These are phyloP conservation scores for Rhyacichthys aspro DNA, from an alignment of 2,797 vertebrate species.

Conservation along the genomic window DNA sequence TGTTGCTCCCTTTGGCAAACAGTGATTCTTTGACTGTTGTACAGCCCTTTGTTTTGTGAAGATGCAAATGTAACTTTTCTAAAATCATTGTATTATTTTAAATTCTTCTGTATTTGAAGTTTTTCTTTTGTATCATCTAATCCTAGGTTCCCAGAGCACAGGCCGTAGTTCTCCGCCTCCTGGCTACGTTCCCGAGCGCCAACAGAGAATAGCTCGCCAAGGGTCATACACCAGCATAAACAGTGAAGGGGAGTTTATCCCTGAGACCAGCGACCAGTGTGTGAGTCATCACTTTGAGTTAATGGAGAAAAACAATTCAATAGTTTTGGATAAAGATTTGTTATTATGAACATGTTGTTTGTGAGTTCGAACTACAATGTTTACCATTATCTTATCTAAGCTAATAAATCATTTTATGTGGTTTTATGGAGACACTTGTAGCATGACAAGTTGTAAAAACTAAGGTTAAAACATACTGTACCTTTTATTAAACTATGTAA, in stretches of 20 bases:
- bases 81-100: too few species aligned
- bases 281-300: constrained; percentile 79
- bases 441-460: not conserved
- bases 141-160: constrained; percentile 90
- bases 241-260: constrained; percentile 98
- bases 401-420: not conserved
- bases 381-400: not conserved
- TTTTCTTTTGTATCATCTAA: constrained; percentile 2
- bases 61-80: not conserved
- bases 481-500: not conserved
- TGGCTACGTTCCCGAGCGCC: constrained; percentile 94
- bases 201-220: constrained; percentile 95
- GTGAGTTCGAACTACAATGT: not conserved
- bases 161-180: constrained; percentile 96
- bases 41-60: not conserved
- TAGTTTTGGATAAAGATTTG: constrained; percentile 14
- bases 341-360: constrained; percentile 12
- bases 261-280: constrained; percentile 92
- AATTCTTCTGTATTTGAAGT: not conserved
- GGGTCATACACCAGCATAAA: constrained; percentile 99
- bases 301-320: constrained; percentile 14
- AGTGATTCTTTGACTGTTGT: not conserved
- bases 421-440: not conserved
- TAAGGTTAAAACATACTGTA: not conserved
- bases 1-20: not conserved